phyloP scores from a whole-genome alignment of 2,888 invertebrate species.

The Subacronicta megacephala region DNA sequence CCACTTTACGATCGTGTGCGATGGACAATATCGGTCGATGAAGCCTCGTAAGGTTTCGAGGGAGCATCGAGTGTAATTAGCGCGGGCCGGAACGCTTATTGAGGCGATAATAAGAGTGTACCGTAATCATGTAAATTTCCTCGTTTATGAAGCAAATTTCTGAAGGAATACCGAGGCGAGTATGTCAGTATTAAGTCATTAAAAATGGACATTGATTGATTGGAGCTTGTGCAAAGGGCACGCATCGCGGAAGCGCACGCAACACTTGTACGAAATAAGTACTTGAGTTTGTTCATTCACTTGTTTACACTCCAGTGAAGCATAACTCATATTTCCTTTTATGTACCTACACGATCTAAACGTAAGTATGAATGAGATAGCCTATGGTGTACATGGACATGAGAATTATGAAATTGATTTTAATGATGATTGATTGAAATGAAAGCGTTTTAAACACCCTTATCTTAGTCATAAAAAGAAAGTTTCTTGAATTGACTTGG shows the following conservation, averaged over 20 bases:
- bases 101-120: conserved; percentile 74
- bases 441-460: too few relatives aligned
- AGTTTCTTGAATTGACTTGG: too few relatives aligned
- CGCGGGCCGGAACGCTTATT: conserved; percentile 66
- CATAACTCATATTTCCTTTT: conserved; percentile 42
- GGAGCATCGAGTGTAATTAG: conserved; percentile 74
- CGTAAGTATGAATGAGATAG: conserved; percentile 31
- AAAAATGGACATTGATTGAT: conserved; percentile 85
- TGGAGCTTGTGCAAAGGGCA: conserved; percentile 76
- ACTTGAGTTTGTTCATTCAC: conserved; percentile 56
- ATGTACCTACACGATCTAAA: conserved; percentile 35
- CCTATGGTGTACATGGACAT: too few relatives aligned
- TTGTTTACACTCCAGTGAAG: conserved; percentile 48
- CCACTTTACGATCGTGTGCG: conserved; percentile 78
- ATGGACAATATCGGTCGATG: conserved; percentile 80
- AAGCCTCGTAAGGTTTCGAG: conserved; percentile 79
- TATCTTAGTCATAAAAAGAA: too few relatives aligned
- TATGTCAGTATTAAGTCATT: conserved; percentile 87
- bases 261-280: conserved; percentile 67
- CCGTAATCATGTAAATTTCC: conserved; percentile 76
- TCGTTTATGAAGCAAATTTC: conserved; percentile 74
- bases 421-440: too few relatives aligned
- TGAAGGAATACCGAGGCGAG: conserved; percentile 67
- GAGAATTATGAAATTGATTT: too few relatives aligned
- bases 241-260: conserved; percentile 82